Percentiles rank a stretch among this genome's conserved stretches.
Conservation (phyloP, 2,113 vertebrate species). For the Nematolebias whitei region DNA sequence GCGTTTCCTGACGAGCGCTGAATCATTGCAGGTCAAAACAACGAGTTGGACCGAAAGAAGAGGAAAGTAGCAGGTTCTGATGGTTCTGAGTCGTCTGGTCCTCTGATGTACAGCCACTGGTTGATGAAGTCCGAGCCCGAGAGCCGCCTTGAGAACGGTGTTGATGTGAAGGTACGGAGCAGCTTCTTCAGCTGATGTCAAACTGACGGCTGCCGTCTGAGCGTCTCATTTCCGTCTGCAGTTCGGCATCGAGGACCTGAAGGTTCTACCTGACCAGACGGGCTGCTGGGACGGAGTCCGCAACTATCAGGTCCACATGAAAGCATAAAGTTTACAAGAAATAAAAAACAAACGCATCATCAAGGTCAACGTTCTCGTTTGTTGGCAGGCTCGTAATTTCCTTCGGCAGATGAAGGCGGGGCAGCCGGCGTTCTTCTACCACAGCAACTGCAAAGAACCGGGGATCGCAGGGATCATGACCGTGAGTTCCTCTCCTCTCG, state of each 20-base stretch:
- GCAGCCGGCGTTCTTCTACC: constrained; percentile 94
- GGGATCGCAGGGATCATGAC: constrained; percentile 90
- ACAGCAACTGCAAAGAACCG: constrained; percentile 97
- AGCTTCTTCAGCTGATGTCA: neutral
- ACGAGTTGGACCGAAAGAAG: constrained; percentile 50
- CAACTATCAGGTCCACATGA: constrained; percentile 89
- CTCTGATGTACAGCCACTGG: constrained; percentile 79
- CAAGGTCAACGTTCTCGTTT: no score
- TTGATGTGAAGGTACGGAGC: constrained; percentile 89
- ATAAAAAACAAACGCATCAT: no score
- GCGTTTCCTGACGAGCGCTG: neutral
- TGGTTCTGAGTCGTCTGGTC: constrained; percentile 14
- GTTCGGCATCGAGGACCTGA: constrained; percentile 96
- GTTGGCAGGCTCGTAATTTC: constrained; percentile 91
- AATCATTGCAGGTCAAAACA: constrained; percentile 31
- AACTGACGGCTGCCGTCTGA: neutral
- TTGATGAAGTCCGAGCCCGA: constrained; percentile 98
- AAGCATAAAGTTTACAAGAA: neutral
- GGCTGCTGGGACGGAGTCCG: constrained; percentile 95
- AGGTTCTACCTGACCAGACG: constrained; percentile 87
- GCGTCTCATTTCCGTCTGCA: constrained; percentile 57
- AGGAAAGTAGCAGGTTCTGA: neutral
- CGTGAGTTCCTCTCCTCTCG: constrained; percentile 72
- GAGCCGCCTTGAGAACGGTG: constrained; percentile 90
- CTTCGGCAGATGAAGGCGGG: constrained; percentile 91